Base-by-base conservation (phyloP, 2,888 invertebrate genomes). In the Scaptomyza caliginosa region DNA sequence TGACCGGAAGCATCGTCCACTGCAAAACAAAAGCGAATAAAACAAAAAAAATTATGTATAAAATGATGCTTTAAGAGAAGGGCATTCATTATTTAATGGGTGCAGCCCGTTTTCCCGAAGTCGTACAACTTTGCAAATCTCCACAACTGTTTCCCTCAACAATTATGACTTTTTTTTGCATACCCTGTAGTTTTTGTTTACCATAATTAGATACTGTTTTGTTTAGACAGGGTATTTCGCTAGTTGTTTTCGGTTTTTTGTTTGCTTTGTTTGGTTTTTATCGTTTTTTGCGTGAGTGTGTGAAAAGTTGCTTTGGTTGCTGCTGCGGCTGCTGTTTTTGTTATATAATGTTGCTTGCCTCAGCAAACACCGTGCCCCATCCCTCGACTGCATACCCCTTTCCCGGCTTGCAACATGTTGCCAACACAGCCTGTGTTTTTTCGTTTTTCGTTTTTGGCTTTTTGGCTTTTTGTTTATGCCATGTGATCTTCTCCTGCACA, bases 1-100 rank as follows among this genome's bases (percentile, higher is more conserved):
- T 95, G 93, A 0, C 96, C 96, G 85, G 95, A 95, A 19, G 96
- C 95, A 89, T 94, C 94, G 74, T 93, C 93, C 93, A 94, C 94
- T 94, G 89, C 36, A 92, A 92, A 45, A 69, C 66, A 76, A 74
- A 74, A 49, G 30, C 52, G 51, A 0, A 21, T 26, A 57, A 28
- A 38, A n/a, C 0, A 36, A 50, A 32, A 42, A 21, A 8, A 45
- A 21, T 8, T 16, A 46, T 17, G n/a, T 26, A 23, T 28, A 34
- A 51, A 30, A 64, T 11, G 7, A 13, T 32, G 39, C 7, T 26
- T 7, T 51, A 67, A 67, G 65, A 60, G 77, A 84, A 85, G 77
- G 81, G 83, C 83, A 59, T 32, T 2, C 6, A 17, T 69, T 68
- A 51, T 59, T 71, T 43, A 54, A 52, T 42, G 36, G 45, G 49